These are phyloP conservation scores for Rhizoglyphus robini DNA, from an alignment of 1,140 invertebrate genomes.

Conservation along the genomic window DNA sequence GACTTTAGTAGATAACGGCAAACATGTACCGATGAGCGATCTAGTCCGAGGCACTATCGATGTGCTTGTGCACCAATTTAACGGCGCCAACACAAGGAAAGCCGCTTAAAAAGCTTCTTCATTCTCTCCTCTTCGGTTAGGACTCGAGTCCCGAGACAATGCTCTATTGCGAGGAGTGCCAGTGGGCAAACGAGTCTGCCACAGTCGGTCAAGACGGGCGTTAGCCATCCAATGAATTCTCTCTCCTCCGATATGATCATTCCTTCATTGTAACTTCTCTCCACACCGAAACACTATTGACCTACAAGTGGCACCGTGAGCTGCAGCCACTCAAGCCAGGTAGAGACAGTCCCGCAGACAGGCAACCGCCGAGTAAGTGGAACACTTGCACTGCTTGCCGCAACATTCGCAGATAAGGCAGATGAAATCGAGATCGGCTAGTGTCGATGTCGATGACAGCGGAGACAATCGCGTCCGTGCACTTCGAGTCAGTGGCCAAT, in stretches of 20 bases:
- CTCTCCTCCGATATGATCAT: neutral
- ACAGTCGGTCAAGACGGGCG: neutral
- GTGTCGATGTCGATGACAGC: neutral
- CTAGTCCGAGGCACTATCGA: no score
- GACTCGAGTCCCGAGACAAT: no score
- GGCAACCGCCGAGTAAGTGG: no score
- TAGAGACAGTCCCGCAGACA: no score
- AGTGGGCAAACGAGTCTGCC: neutral
- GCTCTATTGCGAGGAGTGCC: no score
- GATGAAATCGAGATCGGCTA: neutral
- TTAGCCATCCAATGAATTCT: neutral
- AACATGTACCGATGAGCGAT: no score
- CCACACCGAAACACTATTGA: neutral
- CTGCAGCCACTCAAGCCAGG: neutral
- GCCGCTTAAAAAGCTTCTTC: no score
- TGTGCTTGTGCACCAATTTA: no score
- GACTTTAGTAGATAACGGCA: no score
- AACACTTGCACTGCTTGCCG: neutral
- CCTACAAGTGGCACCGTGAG: neutral
- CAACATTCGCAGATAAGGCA: neutral
- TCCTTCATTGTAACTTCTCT: neutral
- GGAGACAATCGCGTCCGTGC: neutral
- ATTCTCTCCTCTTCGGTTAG: no score
- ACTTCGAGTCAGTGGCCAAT: neutral
- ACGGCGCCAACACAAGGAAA: no score